Evolutionary conservation across 2,113 vertebrate genomes (phyloP).

Genomic region (Dromiciops gliroides): DNA sequence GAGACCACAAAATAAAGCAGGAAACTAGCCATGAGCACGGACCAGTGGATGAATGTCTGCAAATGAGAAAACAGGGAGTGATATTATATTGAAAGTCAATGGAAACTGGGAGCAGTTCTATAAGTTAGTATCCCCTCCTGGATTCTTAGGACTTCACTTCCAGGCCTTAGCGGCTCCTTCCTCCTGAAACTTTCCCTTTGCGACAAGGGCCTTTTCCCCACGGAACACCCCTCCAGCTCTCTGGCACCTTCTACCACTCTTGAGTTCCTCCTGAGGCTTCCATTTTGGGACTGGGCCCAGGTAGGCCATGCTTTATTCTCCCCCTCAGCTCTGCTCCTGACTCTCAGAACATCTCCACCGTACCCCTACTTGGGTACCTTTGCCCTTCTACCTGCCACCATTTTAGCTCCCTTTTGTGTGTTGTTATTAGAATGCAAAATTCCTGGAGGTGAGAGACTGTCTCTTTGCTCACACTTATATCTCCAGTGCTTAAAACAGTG

Average conservation of each 20-base stretch:
- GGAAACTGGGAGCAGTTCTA: background rate
- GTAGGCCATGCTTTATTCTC: background rate
- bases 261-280: background rate
- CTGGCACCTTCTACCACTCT: background rate
- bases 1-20: conserved; percentile 87
- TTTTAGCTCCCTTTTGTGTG: background rate
- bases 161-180: background rate
- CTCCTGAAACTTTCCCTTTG: background rate
- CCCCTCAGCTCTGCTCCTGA: background rate
- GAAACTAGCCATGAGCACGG: conserved; percentile 89
- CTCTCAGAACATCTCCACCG: background rate
- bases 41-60: conserved; percentile 90
- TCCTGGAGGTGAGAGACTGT: background rate
- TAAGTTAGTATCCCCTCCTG: background rate
- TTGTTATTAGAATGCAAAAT: background rate
- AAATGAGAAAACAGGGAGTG: conserved; percentile 32
- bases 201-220: background rate
- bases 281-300: background rate
- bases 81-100: background rate
- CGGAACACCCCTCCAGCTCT: background rate
- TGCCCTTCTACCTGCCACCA: background rate
- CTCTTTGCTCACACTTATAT: background rate
- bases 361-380: background rate
- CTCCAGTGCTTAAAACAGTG: background rate
- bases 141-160: background rate